Percentiles rank a stretch among this genome's conserved stretches.
phyloP scores from a whole-genome alignment of 1,140 invertebrate genomes.

The Planococcus citri region DNA sequence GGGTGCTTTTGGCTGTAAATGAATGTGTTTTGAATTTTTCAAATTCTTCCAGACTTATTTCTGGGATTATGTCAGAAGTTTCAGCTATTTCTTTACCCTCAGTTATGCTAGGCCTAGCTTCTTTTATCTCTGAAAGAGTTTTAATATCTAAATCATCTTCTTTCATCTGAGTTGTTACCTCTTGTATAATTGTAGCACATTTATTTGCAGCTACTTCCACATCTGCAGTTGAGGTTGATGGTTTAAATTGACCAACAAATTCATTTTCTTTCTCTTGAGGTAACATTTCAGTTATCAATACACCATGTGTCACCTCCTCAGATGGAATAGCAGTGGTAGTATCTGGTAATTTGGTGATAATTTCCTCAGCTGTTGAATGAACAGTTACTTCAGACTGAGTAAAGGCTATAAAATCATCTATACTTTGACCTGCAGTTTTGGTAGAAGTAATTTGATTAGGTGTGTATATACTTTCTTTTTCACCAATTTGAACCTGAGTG shows the following conservation, averaged over 20 bases:
- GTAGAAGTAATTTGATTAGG: constrained; percentile 23
- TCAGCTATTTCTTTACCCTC: constrained; percentile 12
- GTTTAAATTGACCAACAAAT: constrained; percentile 21
- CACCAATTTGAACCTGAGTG: constrained; percentile 24
- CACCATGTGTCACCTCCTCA: constrained; percentile 21
- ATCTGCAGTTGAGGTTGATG: background rate
- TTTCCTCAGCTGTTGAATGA: constrained; percentile 29
- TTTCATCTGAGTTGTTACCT: constrained; percentile 33
- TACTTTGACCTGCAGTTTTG: constrained; percentile 26
- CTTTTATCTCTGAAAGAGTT: constrained; percentile 29
- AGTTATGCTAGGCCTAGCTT: constrained; percentile 31
- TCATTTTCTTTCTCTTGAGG: constrained; percentile 21
- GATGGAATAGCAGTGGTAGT: constrained; percentile 23
- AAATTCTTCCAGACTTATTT: background rate
- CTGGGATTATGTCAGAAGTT: constrained; percentile 2
- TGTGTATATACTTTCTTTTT: constrained; percentile 28
- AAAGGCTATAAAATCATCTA: constrained; percentile 27
- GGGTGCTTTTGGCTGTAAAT: background rate
- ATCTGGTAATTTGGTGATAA: constrained; percentile 25
- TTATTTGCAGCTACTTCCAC: constrained; percentile 14
- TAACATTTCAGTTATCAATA: background rate
- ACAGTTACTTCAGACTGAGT: constrained; percentile 27
- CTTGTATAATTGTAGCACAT: constrained; percentile 29
- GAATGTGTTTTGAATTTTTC: background rate
- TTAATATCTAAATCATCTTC: constrained; percentile 31